phyloP scores from a whole-genome alignment of 2,888 invertebrate species.

The Emesis castigata region DNA sequence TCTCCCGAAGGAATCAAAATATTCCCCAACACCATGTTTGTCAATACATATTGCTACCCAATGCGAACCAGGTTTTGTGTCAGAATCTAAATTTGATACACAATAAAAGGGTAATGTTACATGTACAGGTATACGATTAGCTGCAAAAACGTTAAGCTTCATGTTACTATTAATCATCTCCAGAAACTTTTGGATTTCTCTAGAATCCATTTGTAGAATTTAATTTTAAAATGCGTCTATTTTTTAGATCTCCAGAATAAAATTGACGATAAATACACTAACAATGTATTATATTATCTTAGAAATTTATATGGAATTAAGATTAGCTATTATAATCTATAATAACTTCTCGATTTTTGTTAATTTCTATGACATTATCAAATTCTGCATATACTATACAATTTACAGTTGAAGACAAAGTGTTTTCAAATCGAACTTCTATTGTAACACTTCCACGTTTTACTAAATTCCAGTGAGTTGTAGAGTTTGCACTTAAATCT shows the following conservation, averaged over 20 bases:
- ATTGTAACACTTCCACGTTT: constrained; percentile 1
- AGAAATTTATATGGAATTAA: not conserved
- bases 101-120: not conserved
- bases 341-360: not conserved
- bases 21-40: constrained; percentile 9
- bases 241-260: not conserved
- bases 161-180: not conserved
- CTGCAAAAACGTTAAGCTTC: not conserved
- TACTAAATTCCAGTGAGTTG: not conserved
- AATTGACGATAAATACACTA: not conserved
- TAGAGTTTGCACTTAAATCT: not conserved
- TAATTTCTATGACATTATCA: not conserved
- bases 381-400: constrained; percentile 13
- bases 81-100: not conserved
- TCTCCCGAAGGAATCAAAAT: constrained; percentile 4
- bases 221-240: not conserved
- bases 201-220: not conserved
- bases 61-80: not conserved
- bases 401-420: not conserved
- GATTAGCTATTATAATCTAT: not conserved
- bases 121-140: constrained; percentile 1
- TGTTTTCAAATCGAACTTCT: not conserved
- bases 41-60: not conserved
- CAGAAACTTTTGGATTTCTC: not conserved
- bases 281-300: not conserved